Evolutionary conservation across 2,113 vertebrate genomes (phyloP), one percentile per base, ranked within the genome.

Genomic region (Tragelaphus strepsiceros): DNA sequence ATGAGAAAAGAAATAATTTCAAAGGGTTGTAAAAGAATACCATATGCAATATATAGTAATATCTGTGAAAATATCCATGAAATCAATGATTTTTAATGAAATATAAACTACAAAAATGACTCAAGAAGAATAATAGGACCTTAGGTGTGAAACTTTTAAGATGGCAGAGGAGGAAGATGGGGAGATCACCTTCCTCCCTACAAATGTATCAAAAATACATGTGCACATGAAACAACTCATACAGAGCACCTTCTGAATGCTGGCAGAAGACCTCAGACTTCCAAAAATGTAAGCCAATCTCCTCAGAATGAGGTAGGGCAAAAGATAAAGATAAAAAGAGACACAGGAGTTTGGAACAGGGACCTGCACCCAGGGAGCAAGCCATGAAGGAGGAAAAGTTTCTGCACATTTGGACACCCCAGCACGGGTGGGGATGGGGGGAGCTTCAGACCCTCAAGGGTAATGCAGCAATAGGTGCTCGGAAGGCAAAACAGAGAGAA

Each of bases 1-100:
- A 89, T 90, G 61, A 92, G 51, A 86, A 95, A 97, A 83, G 13
- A 78, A 95, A 54, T 85, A 58, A 95, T 35, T 93, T 86, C 30
- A 90, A 97, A 81, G n/a, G 71, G 71, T 81, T 90, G 59, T 54
- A 54, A 83, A 61, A 71, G 6, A 86, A 96, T 91, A 74, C 1
- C 46, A 71, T 93, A 21, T 30, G 86, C 4, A 71, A 46, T 82
- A 15, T 81, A 86, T 32, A 22, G 80, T 43, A 92, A 39, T 24
- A 83, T 89, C 58, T 96, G 6, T 46, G 30, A 88, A 90, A 85
- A 90, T 61, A 80, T 35, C 58, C 53, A 86, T 46, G 39, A 90
- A 78, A 90, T 86, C 5, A 24, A 86, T 85, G n/a, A 17, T 19
- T 58, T 88, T 95, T 56, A 49, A 77, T 78, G 54, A 61, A 62